Evolutionary conservation across 1,140 invertebrate genomes (phyloP), one percentile per base, ranked within the genome.

Genomic region (Drosophila cardini): DNA sequence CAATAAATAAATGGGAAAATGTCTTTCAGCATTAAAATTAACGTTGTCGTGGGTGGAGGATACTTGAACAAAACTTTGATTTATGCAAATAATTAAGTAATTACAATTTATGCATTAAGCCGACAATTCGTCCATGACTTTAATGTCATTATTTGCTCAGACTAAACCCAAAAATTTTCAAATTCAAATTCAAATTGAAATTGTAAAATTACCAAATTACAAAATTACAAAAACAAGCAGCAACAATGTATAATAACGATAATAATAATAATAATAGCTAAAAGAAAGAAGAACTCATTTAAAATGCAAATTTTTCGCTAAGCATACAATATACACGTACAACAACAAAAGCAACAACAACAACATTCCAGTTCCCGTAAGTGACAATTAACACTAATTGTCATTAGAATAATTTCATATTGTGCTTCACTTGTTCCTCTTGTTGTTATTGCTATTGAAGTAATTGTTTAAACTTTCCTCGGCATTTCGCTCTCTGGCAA

Each of bases 351-450:
- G 55, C 52, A 42, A 45, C 42, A 48, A 73, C 67, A 48, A 40
- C 38, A 80, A 36, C 81, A 84, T 84, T 84, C 67, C 60, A 34
- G 40, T 48, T 34, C 38, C 50, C 78, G 64, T 80, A 89, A 89
- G 84, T 87, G 84, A 90, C 84, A 89, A 89, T 89, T 90, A 89
- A 89, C 85, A 89, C 84, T 89, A 89, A 89, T 89, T 90, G 84
- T 80, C 80, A 89, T 89, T 89, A 89, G 76, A 87, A 87, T 87
- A 87, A 89, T 87, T 87, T 87, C 76, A 83, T 87, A 89, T 87
- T 84, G 80, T 76, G 68, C 61, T 62, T 50, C 40, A 72, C 43
- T 34, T 62, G 43, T 64, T 76, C 45, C 61, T 61, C 8, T 42
- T 61, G 50, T 62, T 64, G 40, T 58, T 57, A 67, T 65, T 73